phyloP scores from a whole-genome alignment of 2,797 vertebrate genomes.

The Poeciliopsis infans region DNA sequence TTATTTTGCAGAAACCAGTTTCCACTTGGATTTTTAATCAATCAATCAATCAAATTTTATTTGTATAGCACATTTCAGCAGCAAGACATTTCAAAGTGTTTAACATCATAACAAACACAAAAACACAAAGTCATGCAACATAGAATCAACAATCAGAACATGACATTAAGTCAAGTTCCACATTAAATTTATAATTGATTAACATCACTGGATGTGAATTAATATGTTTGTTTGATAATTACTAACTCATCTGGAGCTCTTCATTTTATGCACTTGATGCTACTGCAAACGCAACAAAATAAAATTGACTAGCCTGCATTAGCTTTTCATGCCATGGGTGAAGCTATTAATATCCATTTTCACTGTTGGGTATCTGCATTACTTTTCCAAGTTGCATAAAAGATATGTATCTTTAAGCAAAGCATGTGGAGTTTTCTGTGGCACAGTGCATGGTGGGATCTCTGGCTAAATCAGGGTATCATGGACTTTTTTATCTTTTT shows the following conservation, averaged over 20 bases:
- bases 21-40: too few species aligned
- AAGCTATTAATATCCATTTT: neutral
- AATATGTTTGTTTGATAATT: neutral
- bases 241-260: neutral
- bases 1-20: too few species aligned
- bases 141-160: too few species aligned
- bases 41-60: too few species aligned
- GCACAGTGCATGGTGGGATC: neutral
- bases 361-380: neutral
- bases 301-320: neutral
- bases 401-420: neutral
- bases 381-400: neutral
- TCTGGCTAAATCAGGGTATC: neutral
- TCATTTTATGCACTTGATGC: neutral
- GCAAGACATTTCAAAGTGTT: too few species aligned
- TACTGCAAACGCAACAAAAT: neutral
- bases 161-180: too few species aligned
- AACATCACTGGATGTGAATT: neutral
- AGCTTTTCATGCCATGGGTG: neutral
- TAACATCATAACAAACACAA: too few species aligned
- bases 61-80: too few species aligned
- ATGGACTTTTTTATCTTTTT: neutral
- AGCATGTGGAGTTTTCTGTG: neutral
- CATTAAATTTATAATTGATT: too few species aligned
- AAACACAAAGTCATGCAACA: too few species aligned